Base-by-base conservation (phyloP, 1,140 invertebrate species). In the Muscidifurax raptorellus region DNA sequence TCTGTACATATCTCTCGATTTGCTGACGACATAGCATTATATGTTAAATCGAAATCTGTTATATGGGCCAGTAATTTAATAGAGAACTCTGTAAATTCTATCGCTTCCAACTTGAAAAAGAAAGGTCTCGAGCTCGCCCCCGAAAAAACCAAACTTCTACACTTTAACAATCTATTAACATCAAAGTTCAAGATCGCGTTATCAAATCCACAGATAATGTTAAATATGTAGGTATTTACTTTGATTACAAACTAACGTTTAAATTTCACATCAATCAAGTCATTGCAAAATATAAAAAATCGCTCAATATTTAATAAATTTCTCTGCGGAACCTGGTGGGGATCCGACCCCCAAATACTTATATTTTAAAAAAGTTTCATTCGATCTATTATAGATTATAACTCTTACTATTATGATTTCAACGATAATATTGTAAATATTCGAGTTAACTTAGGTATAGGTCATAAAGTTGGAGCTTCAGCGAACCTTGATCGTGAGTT, bases 11-110 rank as follows among this genome's bases (percentile, higher is more conserved):
- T 80, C 7, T 36, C n/a, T 13, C 59, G 67, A 30, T 80, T 66
- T 67, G 78, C 78, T 6, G 59, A 80, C 32, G 78, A 67, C n/a
- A 82, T 82, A 9, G 30, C 13, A 36, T 18, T 84, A 25, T 82
- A 52, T 25, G 40, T 30, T 25, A 64, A 44, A 52, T 69, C 32
- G 44, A 64, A 71, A 74, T 75, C 40, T 28, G 12, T 28, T 18
- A 69, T 1, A 44, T 25, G 36, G 18, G 72, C 72, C 18, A 44
- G n/a, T 7, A 75, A 75, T 36, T 4, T 5, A 2, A 44, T 75
- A n/a, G 36, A 75, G 44, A 75, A 44, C 13, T 32, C 72, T 6
- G n/a, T 75, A 44, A 44, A 40, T 4, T 32, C 30, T 13, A 36
- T 72, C 32, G 1, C 28, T 6, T 5, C 13, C 13, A 72, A 72